phyloP scores from a whole-genome alignment of 2,797 vertebrate genomes.

The Falco berigora region DNA sequence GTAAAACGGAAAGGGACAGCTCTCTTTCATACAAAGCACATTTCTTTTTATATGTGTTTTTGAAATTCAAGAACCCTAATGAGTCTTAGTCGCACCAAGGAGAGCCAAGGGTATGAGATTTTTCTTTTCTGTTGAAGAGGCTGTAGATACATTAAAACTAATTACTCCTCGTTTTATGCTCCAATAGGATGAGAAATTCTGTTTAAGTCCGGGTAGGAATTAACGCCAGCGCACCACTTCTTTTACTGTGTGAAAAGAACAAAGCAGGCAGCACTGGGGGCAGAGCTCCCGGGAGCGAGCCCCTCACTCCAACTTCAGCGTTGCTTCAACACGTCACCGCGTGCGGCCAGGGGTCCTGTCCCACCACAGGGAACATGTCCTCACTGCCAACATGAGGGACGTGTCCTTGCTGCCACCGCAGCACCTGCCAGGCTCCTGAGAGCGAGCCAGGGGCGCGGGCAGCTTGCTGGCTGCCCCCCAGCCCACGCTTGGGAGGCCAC shows the following conservation, averaged over 20 bases:
- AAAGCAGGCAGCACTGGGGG: not conserved
- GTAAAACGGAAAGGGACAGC: not conserved
- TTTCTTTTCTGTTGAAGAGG: not conserved
- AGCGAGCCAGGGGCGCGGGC: not conserved
- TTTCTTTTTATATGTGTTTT: not conserved
- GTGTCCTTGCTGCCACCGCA: not conserved
- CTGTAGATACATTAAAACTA: slow-evolving; percentile 10
- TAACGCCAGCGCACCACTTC: not conserved
- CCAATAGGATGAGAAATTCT: slow-evolving; percentile 32
- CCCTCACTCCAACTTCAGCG: not conserved
- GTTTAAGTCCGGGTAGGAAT: not conserved
- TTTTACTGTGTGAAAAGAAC: not conserved
- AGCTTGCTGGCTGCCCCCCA: not conserved
- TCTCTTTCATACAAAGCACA: not conserved
- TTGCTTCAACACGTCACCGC: too few species aligned
- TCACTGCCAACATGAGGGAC: not conserved
- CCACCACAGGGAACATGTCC: not conserved
- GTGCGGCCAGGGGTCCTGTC: too few species aligned
- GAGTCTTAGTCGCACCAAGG: slow-evolving; percentile 29
- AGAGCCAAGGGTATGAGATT: slow-evolving; percentile 35
- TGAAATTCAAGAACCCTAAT: not conserved
- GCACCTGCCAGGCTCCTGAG: not conserved
- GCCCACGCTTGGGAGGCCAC: rapidly evolving
- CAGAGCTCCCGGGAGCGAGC: not conserved
- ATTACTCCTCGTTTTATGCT: slow-evolving; percentile 44